Evolutionary conservation across 2,797 vertebrate species (phyloP).

Genomic region (Martes flavigula): DNA sequence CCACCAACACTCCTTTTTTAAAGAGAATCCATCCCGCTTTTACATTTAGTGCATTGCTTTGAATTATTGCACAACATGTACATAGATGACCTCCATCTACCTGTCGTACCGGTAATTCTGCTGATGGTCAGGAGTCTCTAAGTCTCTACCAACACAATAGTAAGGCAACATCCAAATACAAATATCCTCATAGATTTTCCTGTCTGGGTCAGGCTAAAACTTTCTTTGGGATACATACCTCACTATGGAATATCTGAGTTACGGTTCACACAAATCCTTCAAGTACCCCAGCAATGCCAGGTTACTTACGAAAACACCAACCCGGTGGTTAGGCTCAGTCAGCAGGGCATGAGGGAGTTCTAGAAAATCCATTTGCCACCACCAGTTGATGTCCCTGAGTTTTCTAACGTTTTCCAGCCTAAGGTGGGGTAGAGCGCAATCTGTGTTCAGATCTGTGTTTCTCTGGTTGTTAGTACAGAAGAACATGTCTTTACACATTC

Average conservation of each 20-base stretch:
- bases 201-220: not conserved
- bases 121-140: not conserved
- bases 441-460: not conserved
- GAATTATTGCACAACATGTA: not conserved
- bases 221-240: not conserved
- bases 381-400: not conserved
- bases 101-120: not conserved
- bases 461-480: not conserved
- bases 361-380: not conserved
- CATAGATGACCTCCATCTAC: not conserved
- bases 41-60: not conserved
- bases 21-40: not conserved
- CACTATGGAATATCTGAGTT: not conserved
- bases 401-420: not conserved
- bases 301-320: not conserved
- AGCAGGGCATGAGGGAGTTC: not conserved
- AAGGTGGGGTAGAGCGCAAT: not conserved
- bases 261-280: not conserved
- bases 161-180: not conserved
- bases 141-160: not conserved
- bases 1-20: not conserved
- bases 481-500: not conserved
- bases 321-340: not conserved
- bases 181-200: not conserved
- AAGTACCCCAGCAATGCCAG: not conserved